Evolutionary conservation across 2,113 vertebrate genomes (phyloP).

Genomic region (Hemibates koningsi): DNA sequence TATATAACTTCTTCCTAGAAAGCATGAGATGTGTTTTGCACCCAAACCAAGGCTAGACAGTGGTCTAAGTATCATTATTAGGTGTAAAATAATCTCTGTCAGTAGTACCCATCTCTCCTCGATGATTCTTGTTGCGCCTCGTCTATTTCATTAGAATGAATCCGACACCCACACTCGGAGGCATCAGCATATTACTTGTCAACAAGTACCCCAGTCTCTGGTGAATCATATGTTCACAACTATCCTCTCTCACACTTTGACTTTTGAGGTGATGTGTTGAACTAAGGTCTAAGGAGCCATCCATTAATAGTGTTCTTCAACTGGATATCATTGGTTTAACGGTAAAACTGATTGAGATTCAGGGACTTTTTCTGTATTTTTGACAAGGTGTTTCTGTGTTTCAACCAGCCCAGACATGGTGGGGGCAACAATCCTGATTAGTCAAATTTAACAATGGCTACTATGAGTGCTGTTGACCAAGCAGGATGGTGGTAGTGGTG

Average conservation of each 20-base stretch:
- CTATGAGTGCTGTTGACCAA: background rate
- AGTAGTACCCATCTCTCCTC: background rate
- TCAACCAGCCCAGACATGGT: background rate
- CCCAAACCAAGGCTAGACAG: background rate
- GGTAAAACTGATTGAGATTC: background rate
- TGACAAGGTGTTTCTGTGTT: background rate
- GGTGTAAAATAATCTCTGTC: background rate
- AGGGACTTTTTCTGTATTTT: background rate
- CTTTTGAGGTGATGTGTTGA: background rate
- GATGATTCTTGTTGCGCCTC: background rate
- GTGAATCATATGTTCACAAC: constrained; percentile 11
- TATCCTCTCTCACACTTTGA: background rate
- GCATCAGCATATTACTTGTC: constrained; percentile 17
- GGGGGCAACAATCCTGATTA: background rate
- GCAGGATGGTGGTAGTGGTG: background rate
- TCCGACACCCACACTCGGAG: background rate
- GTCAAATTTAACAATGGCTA: background rate
- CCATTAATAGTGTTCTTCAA: background rate
- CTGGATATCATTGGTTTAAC: background rate
- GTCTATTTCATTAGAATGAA: background rate
- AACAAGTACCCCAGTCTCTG: background rate
- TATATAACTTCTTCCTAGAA: background rate
- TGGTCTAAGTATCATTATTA: background rate
- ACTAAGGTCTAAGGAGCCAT: background rate
- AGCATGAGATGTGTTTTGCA: background rate